Conservation (phyloP, 2,113 vertebrate genomes). For the Rhabdomys dilectus region DNA sequence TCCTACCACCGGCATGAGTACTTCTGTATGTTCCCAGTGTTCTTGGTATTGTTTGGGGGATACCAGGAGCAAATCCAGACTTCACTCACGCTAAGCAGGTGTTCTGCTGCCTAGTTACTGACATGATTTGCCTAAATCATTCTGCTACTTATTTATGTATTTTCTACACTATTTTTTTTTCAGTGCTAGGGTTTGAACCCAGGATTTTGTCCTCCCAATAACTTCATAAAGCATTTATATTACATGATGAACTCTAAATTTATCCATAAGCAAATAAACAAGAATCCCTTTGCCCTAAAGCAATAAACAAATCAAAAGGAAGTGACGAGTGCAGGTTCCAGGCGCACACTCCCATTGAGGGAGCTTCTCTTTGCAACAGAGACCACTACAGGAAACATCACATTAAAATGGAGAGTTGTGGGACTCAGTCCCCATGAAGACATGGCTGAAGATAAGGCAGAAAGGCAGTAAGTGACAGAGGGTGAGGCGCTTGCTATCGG, state of each 20-base stretch:
- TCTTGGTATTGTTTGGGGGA: no score
- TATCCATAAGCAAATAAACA: background rate
- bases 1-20: background rate
- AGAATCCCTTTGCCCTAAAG: background rate
- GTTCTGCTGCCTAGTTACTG: background rate
- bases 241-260: background rate
- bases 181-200: background rate
- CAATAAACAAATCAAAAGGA: background rate
- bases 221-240: background rate
- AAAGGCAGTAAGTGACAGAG: background rate
- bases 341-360: background rate
- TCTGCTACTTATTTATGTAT: background rate
- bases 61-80: background rate
- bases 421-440: background rate
- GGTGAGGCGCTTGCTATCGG: background rate
- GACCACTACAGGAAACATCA: background rate
- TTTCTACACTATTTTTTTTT: background rate
- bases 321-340: background rate
- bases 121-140: background rate
- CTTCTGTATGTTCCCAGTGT: background rate
- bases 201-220: background rate
- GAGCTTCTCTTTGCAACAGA: background rate
- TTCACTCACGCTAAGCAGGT: background rate
- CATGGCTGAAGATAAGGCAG: background rate
- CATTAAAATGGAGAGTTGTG: background rate